These are phyloP conservation scores for Dryobota labecula DNA, from an alignment of 2,888 invertebrate genomes.

Conservation along the genomic window DNA sequence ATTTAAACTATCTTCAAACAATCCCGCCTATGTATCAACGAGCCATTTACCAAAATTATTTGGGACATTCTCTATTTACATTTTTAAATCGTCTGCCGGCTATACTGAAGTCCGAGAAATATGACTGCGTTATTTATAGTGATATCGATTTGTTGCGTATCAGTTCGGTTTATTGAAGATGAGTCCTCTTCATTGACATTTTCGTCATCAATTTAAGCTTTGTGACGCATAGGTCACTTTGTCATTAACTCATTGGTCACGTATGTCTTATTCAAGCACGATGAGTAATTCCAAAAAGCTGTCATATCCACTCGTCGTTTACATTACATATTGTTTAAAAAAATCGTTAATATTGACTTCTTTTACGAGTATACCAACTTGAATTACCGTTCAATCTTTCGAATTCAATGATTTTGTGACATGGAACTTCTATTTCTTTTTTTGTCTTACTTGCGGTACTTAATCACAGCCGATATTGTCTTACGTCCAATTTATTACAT, in stretches of 20 bases:
- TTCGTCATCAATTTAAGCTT: conserved; percentile 6
- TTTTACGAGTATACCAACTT: not conserved
- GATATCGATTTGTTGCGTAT: not conserved
- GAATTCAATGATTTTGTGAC: not conserved
- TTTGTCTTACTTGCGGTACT: not conserved
- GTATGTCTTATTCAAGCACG: not conserved
- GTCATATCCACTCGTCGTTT: not conserved
- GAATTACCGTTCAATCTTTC: not conserved
- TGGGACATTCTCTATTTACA: conserved; percentile 43
- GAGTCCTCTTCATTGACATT: conserved; percentile 3
- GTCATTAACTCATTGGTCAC: not conserved
- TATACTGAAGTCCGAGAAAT: conserved; percentile 4
- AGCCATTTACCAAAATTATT: conserved; percentile 61
- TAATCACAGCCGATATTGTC: not conserved
- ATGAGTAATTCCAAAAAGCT: not conserved
- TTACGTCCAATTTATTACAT: not conserved
- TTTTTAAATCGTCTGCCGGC: conserved; percentile 46
- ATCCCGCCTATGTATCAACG: conserved; percentile 63
- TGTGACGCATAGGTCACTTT: conserved; percentile 14
- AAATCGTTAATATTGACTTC: not conserved
- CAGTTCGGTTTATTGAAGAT: conserved; percentile 1
- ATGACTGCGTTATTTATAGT: conserved; percentile 20
- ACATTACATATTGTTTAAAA: too few relatives aligned
- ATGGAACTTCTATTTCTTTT: not conserved
- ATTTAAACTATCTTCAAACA: conserved; percentile 67